A percentile compares a stretch with the other conserved stretches of the same genome.
phyloP scores from a whole-genome alignment of 53 echinoderm and acorn worm species.

The Actinopyga echinites region DNA sequence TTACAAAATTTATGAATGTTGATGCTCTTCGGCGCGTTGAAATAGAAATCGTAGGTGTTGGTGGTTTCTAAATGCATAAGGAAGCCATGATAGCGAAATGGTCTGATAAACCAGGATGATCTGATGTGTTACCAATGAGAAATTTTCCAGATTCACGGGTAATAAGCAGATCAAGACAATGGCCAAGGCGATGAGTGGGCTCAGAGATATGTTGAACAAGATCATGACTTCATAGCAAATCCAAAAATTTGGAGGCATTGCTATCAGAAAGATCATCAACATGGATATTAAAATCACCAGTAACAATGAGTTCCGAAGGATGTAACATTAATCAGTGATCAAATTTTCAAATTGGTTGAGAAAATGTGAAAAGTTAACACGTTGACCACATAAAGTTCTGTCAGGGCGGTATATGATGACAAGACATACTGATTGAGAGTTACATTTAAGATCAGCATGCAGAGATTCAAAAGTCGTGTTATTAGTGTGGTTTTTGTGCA shows the following conservation, averaged over 20 bases:
- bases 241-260: neutral
- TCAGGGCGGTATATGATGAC: constrained; percentile 5
- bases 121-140: too few species aligned
- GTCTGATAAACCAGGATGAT: too few species aligned
- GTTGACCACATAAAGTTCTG: neutral
- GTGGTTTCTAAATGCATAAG: constrained; percentile 15
- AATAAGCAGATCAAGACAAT: neutral
- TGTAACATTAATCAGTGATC: neutral
- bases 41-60: neutral
- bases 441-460: neutral
- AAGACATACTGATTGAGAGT: neutral
- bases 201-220: constrained; percentile 23
- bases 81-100: too few species aligned
- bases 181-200: neutral
- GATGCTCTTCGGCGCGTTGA: constrained; percentile 17
- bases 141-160: neutral
- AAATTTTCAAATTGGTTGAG: neutral
- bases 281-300: constrained; percentile 25
- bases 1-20: neutral
- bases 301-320: neutral
- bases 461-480: neutral
- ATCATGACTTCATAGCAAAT: neutral
- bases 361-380: neutral
- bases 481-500: neutral
- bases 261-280: constrained; percentile 11